Base-by-base conservation (phyloP, 2,113 vertebrate genomes). In the Coregonus clupeaformis region DNA sequence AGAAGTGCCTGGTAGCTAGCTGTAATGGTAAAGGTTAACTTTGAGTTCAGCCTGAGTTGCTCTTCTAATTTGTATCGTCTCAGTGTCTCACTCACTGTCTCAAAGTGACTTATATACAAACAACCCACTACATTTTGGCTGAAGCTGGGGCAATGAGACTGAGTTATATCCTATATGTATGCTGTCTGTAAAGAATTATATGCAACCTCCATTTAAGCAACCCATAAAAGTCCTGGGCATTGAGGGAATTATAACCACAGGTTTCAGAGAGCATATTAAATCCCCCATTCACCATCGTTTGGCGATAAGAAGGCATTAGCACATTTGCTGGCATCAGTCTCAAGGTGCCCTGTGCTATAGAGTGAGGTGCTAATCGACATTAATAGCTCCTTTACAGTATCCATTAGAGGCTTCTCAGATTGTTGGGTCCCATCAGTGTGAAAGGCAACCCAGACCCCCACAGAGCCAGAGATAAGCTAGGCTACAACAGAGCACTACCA, bases 41-140 rank as follows among this genome's bases (percentile, higher is more conserved):
- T 45, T 24, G 79, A 76, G 75, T 72, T 83, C 79, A 80, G 70
- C 66, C 80, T 29, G 72, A 88, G 87, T 90, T 88, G 81, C 80
- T 92, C 80, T 85, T 60, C 73, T 86, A 82, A 84, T 82, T 71
- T 68, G 67, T 71, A 71, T 86, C 81, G 79, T 85, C 82, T 82
- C 81, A 80, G 69, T 71, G 62, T 87, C 82, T 78, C 75, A 73
- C 67, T 79, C 83, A 73, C 32, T 30, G 72, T 67, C 84, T 76
- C 69, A 71, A 69, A 77, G 75, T 83, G 76, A 71, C 77, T 80
- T 80, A 79, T 52, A 84, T 84, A 72, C 76, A 87, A 88, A 87
- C 84, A 81, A 73, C 42, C 14, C 57, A 63, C n/a, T 68, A 63
- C 20, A 20, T 22, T 22, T 12, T 20, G 57, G 55, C 22, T 72